A percentile compares a stretch with the other conserved stretches of the same genome.
These are phyloP conservation scores for Calyptommatus sinebrachiatus DNA, from an alignment of 2,113 vertebrate genomes.

Conservation along the genomic window DNA sequence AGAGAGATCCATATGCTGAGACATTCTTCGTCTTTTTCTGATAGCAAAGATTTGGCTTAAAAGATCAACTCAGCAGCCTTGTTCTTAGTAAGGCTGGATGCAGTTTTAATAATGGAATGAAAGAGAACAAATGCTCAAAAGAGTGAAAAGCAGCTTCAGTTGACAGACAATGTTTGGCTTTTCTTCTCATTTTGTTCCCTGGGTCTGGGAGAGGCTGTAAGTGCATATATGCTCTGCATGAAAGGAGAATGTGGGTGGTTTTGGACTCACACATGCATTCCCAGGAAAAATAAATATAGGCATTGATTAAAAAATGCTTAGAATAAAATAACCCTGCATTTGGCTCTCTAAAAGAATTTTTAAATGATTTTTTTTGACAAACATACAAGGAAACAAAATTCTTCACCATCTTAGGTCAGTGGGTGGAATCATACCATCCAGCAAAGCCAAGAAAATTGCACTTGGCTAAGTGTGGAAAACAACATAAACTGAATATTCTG, in stretches of 20 bases:
- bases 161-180: constrained; percentile 30
- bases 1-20: constrained; percentile 13
- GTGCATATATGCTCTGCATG: constrained; percentile 56
- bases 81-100: not conserved
- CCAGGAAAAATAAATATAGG: constrained; percentile 65
- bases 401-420: constrained; percentile 48
- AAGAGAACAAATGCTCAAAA: constrained; percentile 16
- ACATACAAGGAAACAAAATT: constrained; percentile 56
- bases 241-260: constrained; percentile 69
- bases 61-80: not conserved
- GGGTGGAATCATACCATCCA: constrained; percentile 35
- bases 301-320: constrained; percentile 64
- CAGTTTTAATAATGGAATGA: constrained; percentile 36
- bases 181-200: constrained; percentile 22
- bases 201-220: constrained; percentile 49
- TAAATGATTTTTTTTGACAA: constrained; percentile 57
- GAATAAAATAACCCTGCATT: constrained; percentile 62
- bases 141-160: constrained; percentile 10
- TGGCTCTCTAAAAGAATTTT: constrained; percentile 60
- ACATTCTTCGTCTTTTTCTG: constrained; percentile 16
- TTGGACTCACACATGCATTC: constrained; percentile 68
- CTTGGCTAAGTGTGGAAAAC: constrained; percentile 25
- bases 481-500: constrained; percentile 4
- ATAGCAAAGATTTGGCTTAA: constrained; percentile 17
- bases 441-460: not conserved